Evolutionary conservation across 2,797 vertebrate genomes (phyloP), one percentile per base, ranked within the genome.

Genomic region (Pangasius krempfi): DNA sequence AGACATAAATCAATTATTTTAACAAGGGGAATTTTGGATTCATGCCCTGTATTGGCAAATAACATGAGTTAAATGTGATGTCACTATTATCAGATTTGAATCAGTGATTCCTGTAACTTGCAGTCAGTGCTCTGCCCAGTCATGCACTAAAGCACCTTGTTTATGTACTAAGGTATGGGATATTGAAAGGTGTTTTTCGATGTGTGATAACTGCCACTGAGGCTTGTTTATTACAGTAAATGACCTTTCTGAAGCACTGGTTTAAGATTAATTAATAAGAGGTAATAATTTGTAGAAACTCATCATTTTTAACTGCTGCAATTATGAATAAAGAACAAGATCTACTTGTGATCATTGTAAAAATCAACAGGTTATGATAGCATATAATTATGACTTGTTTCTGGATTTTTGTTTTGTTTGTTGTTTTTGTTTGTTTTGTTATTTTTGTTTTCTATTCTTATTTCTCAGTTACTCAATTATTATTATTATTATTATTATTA

Each of bases 41-140:
- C 22, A 60, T 60, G 56, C 10, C 12, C 44, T 16, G 33, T 81
- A 60, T 13, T 60, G 79, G 54, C 20, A 80, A 22, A 60, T 58
- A 37, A 5, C 20, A 56, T 40, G 4, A 54, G n/a, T 30, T 79
- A 54, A 20, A 79, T 54, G 76, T 33, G 4, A 54, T 33, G 52
- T 12, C 76, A 56, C 58, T 56, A 37, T 18, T n/a, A 27, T 56
- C 18, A 22, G 18, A 80, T 37, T 80, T 80, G 14, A 64, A n/a
- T 62, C 14, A 44, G 2, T 82, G 6, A 44, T 44, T 62, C 7
- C 12, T 27, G 5, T 82, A 44, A 62, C 58, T 58, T n/a, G 54
- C 33, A 83, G 47, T 64, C 25, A 83, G 40, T 81, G 79, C n/a
- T 82, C 33, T 82, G 37, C 37, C 58, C 37, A 83, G 58, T 83